Evolutionary conservation across 1,140 invertebrate species (phyloP).

Genomic region (Drosophila seguyi): DNA sequence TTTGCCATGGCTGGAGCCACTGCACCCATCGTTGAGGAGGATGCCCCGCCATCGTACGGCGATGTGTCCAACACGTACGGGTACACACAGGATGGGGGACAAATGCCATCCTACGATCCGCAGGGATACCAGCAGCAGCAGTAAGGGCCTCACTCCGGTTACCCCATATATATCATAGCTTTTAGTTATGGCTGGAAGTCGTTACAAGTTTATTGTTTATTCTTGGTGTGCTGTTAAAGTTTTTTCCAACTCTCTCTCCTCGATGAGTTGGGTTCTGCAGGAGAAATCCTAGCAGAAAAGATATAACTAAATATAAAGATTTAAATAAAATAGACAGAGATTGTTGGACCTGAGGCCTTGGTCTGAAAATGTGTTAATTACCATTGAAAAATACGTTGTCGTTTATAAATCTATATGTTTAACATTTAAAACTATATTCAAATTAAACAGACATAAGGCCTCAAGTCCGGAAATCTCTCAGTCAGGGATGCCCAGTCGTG

Average conservation of each 20-base stretch:
- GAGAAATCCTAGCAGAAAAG: not conserved
- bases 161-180: constrained; percentile 58
- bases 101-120: constrained; percentile 39
- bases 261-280: constrained; percentile 22
- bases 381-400: not conserved
- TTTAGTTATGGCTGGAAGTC: constrained; percentile 72
- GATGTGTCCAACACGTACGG: constrained; percentile 69
- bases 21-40: constrained; percentile 86
- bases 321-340: not conserved
- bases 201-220: constrained; percentile 69
- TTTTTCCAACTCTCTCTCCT: constrained; percentile 8
- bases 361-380: constrained; percentile 3
- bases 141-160: constrained; percentile 24
- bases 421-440: constrained; percentile 4
- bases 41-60: constrained; percentile 86
- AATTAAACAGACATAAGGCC: not conserved
- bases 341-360: constrained; percentile 1
- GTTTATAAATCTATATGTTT: constrained; percentile 16
- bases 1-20: constrained; percentile 85
- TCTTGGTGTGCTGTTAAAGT: constrained; percentile 67
- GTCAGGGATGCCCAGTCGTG: not conserved
- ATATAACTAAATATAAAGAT: constrained; percentile 6
- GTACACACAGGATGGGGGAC: constrained; percentile 64
- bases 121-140: constrained; percentile 65
- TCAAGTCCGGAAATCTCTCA: not conserved